These are phyloP conservation scores for Pantherophis guttatus DNA, from an alignment of 2,113 vertebrate genomes.

Conservation along the genomic window DNA sequence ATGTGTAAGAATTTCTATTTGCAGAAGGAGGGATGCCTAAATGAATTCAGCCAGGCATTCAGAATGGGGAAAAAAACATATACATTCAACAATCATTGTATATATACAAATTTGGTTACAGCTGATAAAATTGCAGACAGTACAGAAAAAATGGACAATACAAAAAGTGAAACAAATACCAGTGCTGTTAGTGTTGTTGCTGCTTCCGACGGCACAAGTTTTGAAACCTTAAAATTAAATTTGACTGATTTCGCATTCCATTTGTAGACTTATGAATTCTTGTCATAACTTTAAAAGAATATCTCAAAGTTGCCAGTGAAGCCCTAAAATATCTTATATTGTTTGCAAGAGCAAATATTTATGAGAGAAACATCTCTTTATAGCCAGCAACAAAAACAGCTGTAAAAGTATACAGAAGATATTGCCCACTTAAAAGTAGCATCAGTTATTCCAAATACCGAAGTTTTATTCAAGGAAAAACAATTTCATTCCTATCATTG, in stretches of 20 bases:
- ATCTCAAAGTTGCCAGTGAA: neutral
- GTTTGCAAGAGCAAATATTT: neutral
- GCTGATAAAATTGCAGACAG: neutral
- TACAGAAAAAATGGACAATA: neutral
- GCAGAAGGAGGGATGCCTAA: neutral
- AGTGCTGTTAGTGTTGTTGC: neutral
- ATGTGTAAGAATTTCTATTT: neutral
- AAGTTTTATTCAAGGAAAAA: neutral
- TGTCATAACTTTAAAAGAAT: neutral
- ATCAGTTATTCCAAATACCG: neutral
- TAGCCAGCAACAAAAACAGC: neutral
- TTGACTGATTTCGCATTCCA: neutral
- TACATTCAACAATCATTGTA: neutral
- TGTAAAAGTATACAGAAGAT: neutral
- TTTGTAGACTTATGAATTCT: neutral
- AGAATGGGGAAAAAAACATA: neutral
- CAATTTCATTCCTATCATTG: neutral
- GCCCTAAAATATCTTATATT: neutral
- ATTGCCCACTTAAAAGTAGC: neutral
- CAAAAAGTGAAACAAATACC: neutral
- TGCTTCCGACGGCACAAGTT: neutral
- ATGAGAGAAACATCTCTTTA: neutral
- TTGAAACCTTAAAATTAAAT: neutral
- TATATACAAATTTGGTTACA: neutral
- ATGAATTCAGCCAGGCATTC: neutral